Base-by-base conservation (phyloP, 2,113 vertebrate genomes). In the Galbula dea region DNA sequence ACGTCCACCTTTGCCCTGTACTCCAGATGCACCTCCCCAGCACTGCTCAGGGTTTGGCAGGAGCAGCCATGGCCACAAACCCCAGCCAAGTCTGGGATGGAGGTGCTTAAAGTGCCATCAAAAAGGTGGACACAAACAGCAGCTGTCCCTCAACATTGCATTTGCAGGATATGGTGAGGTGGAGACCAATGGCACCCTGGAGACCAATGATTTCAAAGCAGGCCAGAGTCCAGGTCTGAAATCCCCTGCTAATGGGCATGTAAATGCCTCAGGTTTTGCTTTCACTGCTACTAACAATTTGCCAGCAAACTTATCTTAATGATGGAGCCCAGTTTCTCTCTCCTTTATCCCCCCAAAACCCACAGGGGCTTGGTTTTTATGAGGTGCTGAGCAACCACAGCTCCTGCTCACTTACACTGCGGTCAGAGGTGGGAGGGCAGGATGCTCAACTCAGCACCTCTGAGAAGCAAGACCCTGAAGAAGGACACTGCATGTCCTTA, bases 331-430 rank as follows among this genome's bases (percentile, higher is more conserved):
- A 3, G 15, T 30, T 93, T 76, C 71, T 39, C 87, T 59, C 77
- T 37, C 69, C 17, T 63, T 72, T 54, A 82, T 61, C 52, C 83
- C 83, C 72, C 57, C 55, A 10, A 49, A 87, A 79, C 17, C 8
- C 27, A 55, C 58, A 51, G 58, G 48, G 77, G 54, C 17, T 78
- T 65, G 52, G 15, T 34, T 91, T 89, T 76, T 61, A 45, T 6
- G 78, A 94, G 81, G 93, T 89, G 93, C 89, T 71, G 89, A 84
- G 91, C 83, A 77, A 86, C 86, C 83, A 46, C 93, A 94, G 81
- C 83, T 93, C 89, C 91, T 63, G 86, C 6, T 88, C 34, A 4
- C 58, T 73, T 2, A 4, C 30, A 0, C 62, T 88, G 85, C 8
- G 82, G 77, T 54, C 13, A 57, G 32, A 72, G 66, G 22, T 6